Evolutionary conservation across 2,888 invertebrate species (phyloP).

Genomic region (Spodoptera picta): DNA sequence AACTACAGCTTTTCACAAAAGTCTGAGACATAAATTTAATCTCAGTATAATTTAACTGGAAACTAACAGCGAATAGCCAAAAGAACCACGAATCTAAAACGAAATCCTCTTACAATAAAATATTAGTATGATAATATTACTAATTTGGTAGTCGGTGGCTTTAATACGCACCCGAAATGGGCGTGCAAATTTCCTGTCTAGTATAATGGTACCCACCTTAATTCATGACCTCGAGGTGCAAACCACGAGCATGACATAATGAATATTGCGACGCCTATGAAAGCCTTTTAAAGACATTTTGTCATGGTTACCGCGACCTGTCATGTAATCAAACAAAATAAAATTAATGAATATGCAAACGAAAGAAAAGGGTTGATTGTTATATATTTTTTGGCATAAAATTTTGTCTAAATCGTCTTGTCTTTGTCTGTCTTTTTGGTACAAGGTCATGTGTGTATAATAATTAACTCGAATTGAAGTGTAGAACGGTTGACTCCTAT

Average conservation of each 20-base stretch:
- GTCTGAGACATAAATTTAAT: constrained; percentile 1
- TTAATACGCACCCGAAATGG: constrained; percentile 67
- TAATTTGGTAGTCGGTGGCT: constrained; percentile 51
- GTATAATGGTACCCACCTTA: constrained; percentile 74
- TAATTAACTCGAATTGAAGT: no score
- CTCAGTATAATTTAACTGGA: no score
- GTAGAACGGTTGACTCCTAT: no score
- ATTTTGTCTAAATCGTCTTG: no score
- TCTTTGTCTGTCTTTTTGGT: no score
- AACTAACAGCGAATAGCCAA: constrained; percentile 7
- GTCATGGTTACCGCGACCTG: constrained; percentile 47
- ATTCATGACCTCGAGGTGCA: constrained; percentile 74
- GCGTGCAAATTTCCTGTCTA: constrained; percentile 80
- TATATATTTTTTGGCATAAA: background rate
- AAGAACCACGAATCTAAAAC: constrained; percentile 17
- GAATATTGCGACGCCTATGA: constrained; percentile 69
- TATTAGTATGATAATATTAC: constrained; percentile 45
- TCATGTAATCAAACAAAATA: constrained; percentile 44
- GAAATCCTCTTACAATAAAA: constrained; percentile 42
- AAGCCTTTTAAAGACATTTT: constrained; percentile 65
- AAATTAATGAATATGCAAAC: constrained; percentile 28
- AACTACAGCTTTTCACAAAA: background rate
- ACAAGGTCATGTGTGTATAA: no score
- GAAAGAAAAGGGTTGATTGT: background rate
- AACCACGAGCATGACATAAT: constrained; percentile 73